Evolutionary conservation across 2,797 vertebrate genomes (phyloP), one percentile per base, ranked within the genome.

Genomic region (Pseudochaenichthys georgianus): DNA sequence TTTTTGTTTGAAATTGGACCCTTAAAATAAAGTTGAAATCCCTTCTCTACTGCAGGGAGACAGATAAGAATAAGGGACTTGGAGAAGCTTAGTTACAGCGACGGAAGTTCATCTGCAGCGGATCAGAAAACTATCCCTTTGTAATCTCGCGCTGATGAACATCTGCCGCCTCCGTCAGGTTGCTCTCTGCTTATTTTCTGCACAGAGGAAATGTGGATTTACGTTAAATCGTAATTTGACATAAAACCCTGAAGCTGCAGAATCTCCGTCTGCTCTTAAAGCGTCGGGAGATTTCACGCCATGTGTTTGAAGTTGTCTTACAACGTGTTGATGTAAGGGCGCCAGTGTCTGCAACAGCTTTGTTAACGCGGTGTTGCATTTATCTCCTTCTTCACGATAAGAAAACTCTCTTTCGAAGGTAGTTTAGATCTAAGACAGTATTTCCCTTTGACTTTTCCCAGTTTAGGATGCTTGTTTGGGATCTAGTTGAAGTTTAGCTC

Each of bases 1-100:
- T 73, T 77, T 77, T 23, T n/a, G 5, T 5, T 69, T 61, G 41
- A 41, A 64, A 55, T 50, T 51, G 71, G 71, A 80, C 64, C 43
- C 53, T 72, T 31, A 3, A 3, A 34, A 57, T 0, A 17, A 51
- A 52, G 57, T n/a, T n/a, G 23, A 10, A 65, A n/a, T 51, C 45
- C 13, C 0, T n/a, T 55, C 52, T 64, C 54, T 41, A 1, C 63
- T 53, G 69, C 46, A 58, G 38, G 1, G 21, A 57, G 53, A 28
- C 34, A 43, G 38, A 62, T 8, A 3, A 9, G 38, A 48, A 62
- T 2, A 0, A 1, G n/a, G 68, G 62, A 67, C 61, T 34, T 9
- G 13, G 57, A 63, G 21, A 13, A 61, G 66, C 62, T 69, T 13
- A 8, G 41, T 38, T 4, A 15, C 31, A 42, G 51, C 15, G 47